These are phyloP conservation scores for Diadumene lineata DNA, from an alignment of 92 coral and sea anemone genomes.

Conservation along the genomic window DNA sequence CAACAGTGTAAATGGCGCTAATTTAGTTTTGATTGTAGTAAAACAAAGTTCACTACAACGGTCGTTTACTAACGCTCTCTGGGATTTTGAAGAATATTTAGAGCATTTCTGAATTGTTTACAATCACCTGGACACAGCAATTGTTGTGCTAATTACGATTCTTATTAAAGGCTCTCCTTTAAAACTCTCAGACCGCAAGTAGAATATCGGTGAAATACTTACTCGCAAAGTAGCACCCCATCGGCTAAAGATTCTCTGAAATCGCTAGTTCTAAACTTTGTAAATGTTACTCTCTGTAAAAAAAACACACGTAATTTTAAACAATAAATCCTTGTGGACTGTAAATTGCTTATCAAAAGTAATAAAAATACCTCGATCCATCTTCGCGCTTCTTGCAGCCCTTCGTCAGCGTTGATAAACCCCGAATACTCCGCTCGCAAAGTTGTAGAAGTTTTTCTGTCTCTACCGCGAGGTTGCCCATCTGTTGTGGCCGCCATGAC, in stretches of 20 bases:
- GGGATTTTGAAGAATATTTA: not conserved
- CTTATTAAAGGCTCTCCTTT: conserved; percentile 12
- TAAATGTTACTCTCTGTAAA: conserved; percentile 69
- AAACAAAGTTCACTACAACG: not conserved
- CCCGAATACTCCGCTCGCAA: conserved; percentile 48
- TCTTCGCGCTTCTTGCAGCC: conserved; percentile 75
- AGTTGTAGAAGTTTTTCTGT: conserved; percentile 28
- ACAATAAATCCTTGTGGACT: no score
- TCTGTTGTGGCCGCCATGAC: conserved; percentile 15
- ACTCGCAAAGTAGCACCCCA: conserved; percentile 94
- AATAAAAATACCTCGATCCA: conserved; percentile 92
- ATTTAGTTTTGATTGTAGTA: not conserved
- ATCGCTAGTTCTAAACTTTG: conserved; percentile 62
- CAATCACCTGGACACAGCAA: conserved; percentile 7
- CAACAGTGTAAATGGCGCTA: no score
- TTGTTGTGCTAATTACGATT: conserved; percentile 38
- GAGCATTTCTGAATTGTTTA: not conserved
- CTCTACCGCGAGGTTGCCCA: conserved; percentile 17
- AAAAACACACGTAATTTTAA: not conserved
- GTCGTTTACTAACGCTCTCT: not conserved
- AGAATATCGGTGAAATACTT: conserved; percentile 38
- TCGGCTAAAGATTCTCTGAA: conserved; percentile 82
- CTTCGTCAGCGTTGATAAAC: conserved; percentile 57
- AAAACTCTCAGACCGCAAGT: conserved; percentile 5
- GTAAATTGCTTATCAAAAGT: no score